A percentile compares a stretch with the other conserved stretches of the same genome.
Conservation (phyloP, 2,113 vertebrate species). For the Baryphthengus martii region DNA sequence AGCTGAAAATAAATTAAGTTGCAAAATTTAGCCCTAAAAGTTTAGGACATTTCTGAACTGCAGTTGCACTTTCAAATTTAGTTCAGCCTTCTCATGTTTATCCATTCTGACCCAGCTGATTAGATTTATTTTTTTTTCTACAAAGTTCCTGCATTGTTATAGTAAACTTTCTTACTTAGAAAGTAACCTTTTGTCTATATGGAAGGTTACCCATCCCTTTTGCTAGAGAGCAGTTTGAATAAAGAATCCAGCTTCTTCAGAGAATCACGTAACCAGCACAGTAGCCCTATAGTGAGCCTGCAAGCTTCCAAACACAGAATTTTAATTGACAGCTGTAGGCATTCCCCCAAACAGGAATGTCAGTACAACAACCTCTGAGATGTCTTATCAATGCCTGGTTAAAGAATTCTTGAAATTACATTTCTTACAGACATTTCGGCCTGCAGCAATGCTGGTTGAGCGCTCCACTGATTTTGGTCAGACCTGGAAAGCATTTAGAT, state of each 20-base stretch:
- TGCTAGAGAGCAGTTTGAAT: background rate
- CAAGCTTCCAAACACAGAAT: background rate
- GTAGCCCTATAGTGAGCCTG: background rate
- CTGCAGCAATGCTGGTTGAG: constrained; percentile 89
- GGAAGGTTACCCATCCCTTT: background rate
- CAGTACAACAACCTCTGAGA: background rate
- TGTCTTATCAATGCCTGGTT: background rate
- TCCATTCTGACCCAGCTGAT: background rate
- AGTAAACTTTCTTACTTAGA: background rate
- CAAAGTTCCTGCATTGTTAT: background rate
- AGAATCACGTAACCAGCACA: background rate
- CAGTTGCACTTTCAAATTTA: background rate
- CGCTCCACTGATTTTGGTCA: constrained; percentile 82
- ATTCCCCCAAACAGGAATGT: background rate
- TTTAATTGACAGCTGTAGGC: background rate
- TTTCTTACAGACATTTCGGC: constrained; percentile 83
- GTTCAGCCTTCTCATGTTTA: background rate
- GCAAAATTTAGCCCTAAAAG: background rate
- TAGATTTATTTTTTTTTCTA: background rate
- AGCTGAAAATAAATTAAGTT: background rate
- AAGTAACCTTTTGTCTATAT: background rate
- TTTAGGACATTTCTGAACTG: background rate
- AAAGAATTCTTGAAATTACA: background rate
- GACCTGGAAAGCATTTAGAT: constrained; percentile 84
- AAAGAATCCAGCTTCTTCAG: background rate